Evolutionary conservation across 2,888 invertebrate genomes (phyloP).

Genomic region (Drosophila lacicola): DNA sequence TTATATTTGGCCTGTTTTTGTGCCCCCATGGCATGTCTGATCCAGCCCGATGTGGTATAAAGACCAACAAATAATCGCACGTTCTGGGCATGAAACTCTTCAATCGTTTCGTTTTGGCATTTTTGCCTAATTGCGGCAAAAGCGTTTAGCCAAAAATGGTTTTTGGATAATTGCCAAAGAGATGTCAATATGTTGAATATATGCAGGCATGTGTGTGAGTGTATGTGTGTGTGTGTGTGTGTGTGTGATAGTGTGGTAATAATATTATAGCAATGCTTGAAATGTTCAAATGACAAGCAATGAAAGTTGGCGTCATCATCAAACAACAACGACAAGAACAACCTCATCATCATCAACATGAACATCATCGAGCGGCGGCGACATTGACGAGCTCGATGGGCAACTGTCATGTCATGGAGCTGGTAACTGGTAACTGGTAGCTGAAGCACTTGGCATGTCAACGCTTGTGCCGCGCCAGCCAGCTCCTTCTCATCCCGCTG

Average conservation of each 20-base stretch:
- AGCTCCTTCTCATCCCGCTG: conserved; percentile 9
- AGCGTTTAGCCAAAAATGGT: conserved; percentile 57
- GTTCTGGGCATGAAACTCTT: conserved; percentile 37
- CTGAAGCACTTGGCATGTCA: conserved; percentile 68
- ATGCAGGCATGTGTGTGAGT: conserved; percentile 9
- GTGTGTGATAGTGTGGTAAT: conserved; percentile 46
- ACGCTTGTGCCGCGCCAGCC: conserved; percentile 47
- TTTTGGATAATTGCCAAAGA: conserved; percentile 65
- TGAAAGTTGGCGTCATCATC: conserved; percentile 67
- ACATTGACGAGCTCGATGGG: conserved; percentile 64
- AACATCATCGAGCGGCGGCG: conserved; percentile 14
- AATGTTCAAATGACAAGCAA: conserved; percentile 67
- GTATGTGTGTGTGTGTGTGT: conserved; percentile 21
- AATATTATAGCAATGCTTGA: conserved; percentile 53
- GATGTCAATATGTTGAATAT: conserved; percentile 31
- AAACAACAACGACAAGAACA: conserved; percentile 28
- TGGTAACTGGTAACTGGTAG: conserved; percentile 8
- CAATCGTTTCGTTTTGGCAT: conserved; percentile 39
- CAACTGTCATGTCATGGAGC: conserved; percentile 70
- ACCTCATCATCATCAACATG: conserved; percentile 15
- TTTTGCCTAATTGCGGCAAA: conserved; percentile 61
- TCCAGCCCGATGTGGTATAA: conserved; percentile 1
- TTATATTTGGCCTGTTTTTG: conserved; percentile 1
- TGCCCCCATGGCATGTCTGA: conserved; percentile 4
- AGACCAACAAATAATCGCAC: conserved; percentile 40